Base-by-base conservation (phyloP, 2,113 vertebrate species). In the Actinemys pallida region DNA sequence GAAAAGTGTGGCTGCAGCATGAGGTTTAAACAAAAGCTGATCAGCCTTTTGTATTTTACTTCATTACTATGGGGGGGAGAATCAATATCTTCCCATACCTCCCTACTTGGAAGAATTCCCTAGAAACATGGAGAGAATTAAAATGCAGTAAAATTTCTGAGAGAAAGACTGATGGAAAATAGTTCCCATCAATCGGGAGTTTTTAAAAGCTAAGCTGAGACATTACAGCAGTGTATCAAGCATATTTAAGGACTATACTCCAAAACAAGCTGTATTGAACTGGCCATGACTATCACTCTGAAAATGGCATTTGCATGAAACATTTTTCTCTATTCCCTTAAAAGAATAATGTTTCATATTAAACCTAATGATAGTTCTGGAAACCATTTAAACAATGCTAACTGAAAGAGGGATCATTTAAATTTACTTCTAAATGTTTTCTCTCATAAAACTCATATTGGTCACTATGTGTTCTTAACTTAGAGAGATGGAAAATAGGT, bases 201-300 rank as follows among this genome's bases (percentile, higher is more conserved):
- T 96, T 93, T 39, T 27, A 87, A 90, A 81, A 84, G 22, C 25
- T 53, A 4, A n/a, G 11, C 19, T 59, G 69, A 96, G 78, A 29
- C 50, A 35, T 27, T 72, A 78, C 27, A 94, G 50, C 45, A 92
- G 0, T 0, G 3, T 17, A 4, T 31, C 19, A 5, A 6, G 0
- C 2, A 56, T 13, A 62, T 53, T n/a, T 82, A 69, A 59, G 47
- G 47, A 88, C 80, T 3, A 88, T 6, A 53, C 3, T 10, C 0
- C 87, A 54, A 86, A 9, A 65, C 7, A 5, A 54, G 56, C 7
- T 65, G 1, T 2, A 52, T 6, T 47, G 57, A 93, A 57, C 62
- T 45, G 27, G 2, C 13, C 49, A 14, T 95, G 72, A 35, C 42
- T 80, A 83, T 86, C 57, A 75, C 59, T 56, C 27, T 47, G 31